phyloP scores from a whole-genome alignment of 92 coral and sea anemone genomes.

The Galaxea fascicularis region DNA sequence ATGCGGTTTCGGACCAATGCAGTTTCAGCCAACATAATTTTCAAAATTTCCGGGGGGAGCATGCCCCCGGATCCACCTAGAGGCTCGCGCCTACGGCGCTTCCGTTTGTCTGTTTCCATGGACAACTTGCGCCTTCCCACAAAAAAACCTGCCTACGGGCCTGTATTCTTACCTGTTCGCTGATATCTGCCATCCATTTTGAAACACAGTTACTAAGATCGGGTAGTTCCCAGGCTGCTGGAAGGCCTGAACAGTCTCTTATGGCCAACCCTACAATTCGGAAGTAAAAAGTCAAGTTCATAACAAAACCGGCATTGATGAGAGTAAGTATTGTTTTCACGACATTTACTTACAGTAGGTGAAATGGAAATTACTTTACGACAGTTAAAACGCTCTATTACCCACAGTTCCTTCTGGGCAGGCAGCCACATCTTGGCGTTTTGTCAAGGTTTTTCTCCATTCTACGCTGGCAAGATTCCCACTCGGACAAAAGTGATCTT shows the following conservation, averaged over 20 bases:
- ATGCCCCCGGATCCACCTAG: too few species aligned
- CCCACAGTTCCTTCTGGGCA: conserved; percentile 71
- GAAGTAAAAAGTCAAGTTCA: not conserved
- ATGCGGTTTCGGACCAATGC: too few species aligned
- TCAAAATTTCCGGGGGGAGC: too few species aligned
- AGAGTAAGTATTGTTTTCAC: not conserved
- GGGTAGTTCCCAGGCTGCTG: conserved; percentile 62
- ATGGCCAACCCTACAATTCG: conserved; percentile 51
- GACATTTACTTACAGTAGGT: not conserved
- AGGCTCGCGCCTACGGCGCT: too few species aligned
- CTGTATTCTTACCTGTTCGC: conserved; percentile 25
- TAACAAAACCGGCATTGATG: not conserved
- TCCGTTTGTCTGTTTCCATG: too few species aligned
- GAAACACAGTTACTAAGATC: conserved; percentile 68
- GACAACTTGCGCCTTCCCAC: too few species aligned
- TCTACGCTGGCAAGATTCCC: conserved; percentile 57
- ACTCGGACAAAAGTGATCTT: conserved; percentile 64
- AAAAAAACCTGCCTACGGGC: too few species aligned
- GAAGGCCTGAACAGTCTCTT: conserved; percentile 53
- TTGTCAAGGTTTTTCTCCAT: conserved; percentile 72
- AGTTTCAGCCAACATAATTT: too few species aligned
- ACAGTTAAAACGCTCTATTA: not conserved
- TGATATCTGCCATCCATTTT: conserved; percentile 66
- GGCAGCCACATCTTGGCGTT: conserved; percentile 43
- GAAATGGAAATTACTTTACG: too few species aligned